A percentile compares a stretch with the other conserved stretches of the same genome.
These are phyloP conservation scores for Margaritifera margaritifera DNA, from an alignment of 2,888 invertebrate species.

Conservation along the genomic window DNA sequence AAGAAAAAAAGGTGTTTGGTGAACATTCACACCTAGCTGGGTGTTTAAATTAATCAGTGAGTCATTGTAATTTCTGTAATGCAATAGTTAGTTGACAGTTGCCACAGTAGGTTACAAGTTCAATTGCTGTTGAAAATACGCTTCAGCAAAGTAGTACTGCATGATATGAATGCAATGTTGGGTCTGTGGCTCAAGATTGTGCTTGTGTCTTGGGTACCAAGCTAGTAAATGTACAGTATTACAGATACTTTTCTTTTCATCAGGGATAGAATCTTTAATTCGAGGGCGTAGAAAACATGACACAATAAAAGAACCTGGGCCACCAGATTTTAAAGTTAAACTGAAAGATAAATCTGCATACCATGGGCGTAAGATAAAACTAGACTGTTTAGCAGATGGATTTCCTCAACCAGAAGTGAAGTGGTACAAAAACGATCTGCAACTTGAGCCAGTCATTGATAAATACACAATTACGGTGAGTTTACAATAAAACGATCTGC, in stretches of 20 bases:
- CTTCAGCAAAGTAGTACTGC: too few species aligned
- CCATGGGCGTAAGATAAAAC: constrained; percentile 26
- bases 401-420: constrained; percentile 28
- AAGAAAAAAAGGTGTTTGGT: too few species aligned
- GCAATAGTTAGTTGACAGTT: too few species aligned
- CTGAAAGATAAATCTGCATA: constrained; percentile 21
- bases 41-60: too few species aligned
- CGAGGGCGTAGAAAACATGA: neutral
- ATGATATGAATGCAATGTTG: too few species aligned
- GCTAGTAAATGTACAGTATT: neutral
- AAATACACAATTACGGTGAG: constrained; percentile 32
- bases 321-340: constrained; percentile 24
- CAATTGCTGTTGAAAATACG: too few species aligned
- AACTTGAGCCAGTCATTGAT: constrained; percentile 22
- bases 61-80: too few species aligned
- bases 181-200: too few species aligned
- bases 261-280: neutral
- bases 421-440: constrained; percentile 37
- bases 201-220: too few species aligned
- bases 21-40: too few species aligned
- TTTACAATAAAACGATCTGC: too few species aligned
- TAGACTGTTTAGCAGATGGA: constrained; percentile 30
- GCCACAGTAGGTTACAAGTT: too few species aligned
- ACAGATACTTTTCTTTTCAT: constrained; percentile 1
- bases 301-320: neutral